These are phyloP conservation scores for Chydorus sphaericus DNA, from an alignment of 2,888 invertebrate genomes.

Conservation along the genomic window DNA sequence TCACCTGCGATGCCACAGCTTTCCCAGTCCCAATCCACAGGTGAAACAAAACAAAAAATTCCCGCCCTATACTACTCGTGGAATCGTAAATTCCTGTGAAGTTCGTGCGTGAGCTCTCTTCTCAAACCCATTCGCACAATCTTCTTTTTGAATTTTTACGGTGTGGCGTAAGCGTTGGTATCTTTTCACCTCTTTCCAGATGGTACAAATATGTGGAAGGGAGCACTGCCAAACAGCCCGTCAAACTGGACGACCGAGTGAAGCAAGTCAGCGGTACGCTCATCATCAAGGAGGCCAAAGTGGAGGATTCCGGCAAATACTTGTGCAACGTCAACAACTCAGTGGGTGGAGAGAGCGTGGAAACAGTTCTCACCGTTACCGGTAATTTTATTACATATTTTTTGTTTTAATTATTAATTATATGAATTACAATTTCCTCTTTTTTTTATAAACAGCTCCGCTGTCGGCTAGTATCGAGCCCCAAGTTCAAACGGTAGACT, in stretches of 20 bases:
- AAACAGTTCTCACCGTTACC: conserved; percentile 80
- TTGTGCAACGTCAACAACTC: conserved; percentile 88
- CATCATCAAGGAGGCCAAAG: conserved; percentile 77
- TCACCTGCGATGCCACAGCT: conserved; percentile 26
- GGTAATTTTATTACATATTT: conserved; percentile 27
- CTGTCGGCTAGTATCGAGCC: conserved; percentile 78
- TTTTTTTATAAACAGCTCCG: conserved; percentile 43
- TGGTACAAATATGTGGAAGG: conserved; percentile 90
- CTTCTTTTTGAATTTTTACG: not conserved
- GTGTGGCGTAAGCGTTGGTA: conserved; percentile 7
- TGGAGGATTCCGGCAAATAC: conserved; percentile 87
- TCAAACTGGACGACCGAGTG: conserved; percentile 72
- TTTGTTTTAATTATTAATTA: not conserved
- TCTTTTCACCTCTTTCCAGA: conserved; percentile 42
- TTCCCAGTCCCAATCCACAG: conserved; percentile 27
- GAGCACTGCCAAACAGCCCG: conserved; percentile 63
- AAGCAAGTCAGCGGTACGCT: conserved; percentile 87
- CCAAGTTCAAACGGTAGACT: conserved; percentile 78
- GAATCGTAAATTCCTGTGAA: conserved; percentile 3
- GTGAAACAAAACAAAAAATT: too few species aligned
- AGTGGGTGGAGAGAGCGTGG: conserved; percentile 79
- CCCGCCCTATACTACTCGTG: not conserved
- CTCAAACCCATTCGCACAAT: not conserved
- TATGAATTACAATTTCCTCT: not conserved
- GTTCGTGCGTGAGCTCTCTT: conserved; percentile 15